Evolutionary conservation across 2,797 vertebrate genomes (phyloP).

Genomic region (Lithobates pipiens): DNA sequence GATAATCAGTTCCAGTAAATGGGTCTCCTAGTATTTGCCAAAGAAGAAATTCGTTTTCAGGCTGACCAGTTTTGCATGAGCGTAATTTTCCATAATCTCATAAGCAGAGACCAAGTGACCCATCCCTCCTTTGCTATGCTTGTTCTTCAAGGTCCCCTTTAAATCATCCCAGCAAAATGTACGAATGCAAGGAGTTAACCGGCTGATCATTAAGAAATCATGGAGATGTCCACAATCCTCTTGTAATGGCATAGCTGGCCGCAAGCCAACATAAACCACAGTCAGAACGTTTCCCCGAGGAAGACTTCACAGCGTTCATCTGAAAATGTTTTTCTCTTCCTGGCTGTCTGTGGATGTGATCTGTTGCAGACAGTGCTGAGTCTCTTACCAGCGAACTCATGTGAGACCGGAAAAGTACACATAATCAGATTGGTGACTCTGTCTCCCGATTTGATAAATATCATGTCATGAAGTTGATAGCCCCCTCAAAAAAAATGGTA

Average conservation of each 20-base stretch:
- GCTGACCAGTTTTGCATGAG: background rate
- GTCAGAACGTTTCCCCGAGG: conserved; percentile 37
- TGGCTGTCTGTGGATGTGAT: conserved; percentile 16
- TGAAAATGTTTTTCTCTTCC: conserved; percentile 28
- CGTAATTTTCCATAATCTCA: too few relatives aligned
- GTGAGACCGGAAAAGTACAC: background rate
- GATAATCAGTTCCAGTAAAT: background rate
- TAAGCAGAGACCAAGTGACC: background rate
- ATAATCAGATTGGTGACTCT: background rate
- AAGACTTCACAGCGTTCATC: conserved; percentile 41
- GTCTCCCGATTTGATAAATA: background rate
- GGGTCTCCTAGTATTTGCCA: background rate
- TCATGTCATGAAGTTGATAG: background rate
- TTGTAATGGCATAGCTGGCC: conserved; percentile 47
- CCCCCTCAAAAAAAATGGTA: background rate
- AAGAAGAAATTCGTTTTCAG: background rate
- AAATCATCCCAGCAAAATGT: background rate
- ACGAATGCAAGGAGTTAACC: conserved; percentile 20
- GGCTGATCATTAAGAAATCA: conserved; percentile 35
- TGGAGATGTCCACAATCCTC: conserved; percentile 29
- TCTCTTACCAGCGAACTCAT: conserved; percentile 7
- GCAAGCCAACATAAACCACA: conserved; percentile 36
- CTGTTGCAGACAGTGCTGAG: conserved; percentile 7
- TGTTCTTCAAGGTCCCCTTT: background rate
- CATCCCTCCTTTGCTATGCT: background rate